Evolutionary conservation across 23 tunicate species (phyloP).

Genomic region (Aplidium turbinatum): DNA sequence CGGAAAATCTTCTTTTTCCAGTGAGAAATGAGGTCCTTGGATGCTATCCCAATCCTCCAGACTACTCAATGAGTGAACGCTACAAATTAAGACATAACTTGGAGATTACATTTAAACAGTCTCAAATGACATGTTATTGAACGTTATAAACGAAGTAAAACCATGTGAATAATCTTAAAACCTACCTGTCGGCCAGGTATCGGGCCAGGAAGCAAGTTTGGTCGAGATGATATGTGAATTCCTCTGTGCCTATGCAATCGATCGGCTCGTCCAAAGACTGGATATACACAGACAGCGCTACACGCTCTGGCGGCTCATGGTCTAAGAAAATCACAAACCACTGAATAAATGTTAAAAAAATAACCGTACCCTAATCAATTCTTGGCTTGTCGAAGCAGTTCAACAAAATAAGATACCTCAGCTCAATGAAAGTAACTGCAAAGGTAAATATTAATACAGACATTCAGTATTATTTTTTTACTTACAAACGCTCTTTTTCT

Average conservation of each 20-base stretch:
- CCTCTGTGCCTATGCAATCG: conserved; percentile 54
- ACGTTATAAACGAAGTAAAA: no score
- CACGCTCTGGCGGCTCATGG: conserved; percentile 91
- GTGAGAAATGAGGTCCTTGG: conserved; percentile 76
- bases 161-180: no score
- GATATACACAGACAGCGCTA: conserved; percentile 58
- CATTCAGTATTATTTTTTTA: no score
- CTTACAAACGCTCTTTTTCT: no score
- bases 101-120: not conserved
- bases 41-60: conserved; percentile 98
- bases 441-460: no score
- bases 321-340: conserved; percentile 44
- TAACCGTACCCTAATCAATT: no score
- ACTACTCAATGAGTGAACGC: conserved; percentile 74
- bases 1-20: conserved; percentile 87
- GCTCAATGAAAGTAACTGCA: no score
- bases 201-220: conserved; percentile 89
- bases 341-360: no score
- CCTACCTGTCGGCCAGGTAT: conserved; percentile 93
- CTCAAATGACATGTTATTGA: not conserved
- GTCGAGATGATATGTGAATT: conserved; percentile 83
- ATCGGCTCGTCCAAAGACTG: conserved; percentile 23
- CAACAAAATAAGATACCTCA: no score
- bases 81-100: conserved; percentile 15
- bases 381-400: no score